These are phyloP conservation scores for Venusia cambrica DNA, from an alignment of 2,888 invertebrate genomes.

Conservation along the genomic window DNA sequence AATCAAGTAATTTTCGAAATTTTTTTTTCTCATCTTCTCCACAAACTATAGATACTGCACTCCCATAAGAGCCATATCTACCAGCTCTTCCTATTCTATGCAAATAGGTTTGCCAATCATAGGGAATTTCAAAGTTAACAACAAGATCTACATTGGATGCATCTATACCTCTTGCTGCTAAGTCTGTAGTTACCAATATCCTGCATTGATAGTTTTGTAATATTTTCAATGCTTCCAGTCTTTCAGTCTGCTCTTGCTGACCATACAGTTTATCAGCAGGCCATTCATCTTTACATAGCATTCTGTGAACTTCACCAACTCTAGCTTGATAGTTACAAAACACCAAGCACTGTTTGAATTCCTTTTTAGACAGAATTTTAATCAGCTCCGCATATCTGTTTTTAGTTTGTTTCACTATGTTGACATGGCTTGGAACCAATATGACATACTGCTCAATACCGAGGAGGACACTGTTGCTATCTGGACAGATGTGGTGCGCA, in stretches of 20 bases:
- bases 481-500: conserved; percentile 88
- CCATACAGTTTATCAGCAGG: conserved; percentile 89
- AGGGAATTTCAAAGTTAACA: conserved; percentile 94
- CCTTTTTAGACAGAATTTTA: conserved; percentile 84
- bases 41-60: conserved; percentile 87
- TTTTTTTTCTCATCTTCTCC: conserved; percentile 82
- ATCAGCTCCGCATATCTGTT: conserved; percentile 84
- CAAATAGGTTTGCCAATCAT: conserved; percentile 90
- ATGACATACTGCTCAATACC: conserved; percentile 91
- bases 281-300: conserved; percentile 87
- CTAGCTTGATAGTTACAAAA: conserved; percentile 95
- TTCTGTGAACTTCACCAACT: conserved; percentile 88
- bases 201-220: conserved; percentile 91
- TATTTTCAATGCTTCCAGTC: conserved; percentile 87
- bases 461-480: conserved; percentile 82
- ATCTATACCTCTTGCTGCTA: conserved; percentile 96
- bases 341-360: conserved; percentile 94
- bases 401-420: conserved; percentile 84
- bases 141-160: conserved; percentile 95
- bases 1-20: conserved; percentile 80
- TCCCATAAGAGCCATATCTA: conserved; percentile 93
- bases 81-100: conserved; percentile 98
- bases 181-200: conserved; percentile 94
- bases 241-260: conserved; percentile 88
- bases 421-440: conserved; percentile 81